A percentile compares a stretch with the other conserved stretches of the same genome.
Conservation (phyloP, 2,797 vertebrate species). For the Scarus forsteni region DNA sequence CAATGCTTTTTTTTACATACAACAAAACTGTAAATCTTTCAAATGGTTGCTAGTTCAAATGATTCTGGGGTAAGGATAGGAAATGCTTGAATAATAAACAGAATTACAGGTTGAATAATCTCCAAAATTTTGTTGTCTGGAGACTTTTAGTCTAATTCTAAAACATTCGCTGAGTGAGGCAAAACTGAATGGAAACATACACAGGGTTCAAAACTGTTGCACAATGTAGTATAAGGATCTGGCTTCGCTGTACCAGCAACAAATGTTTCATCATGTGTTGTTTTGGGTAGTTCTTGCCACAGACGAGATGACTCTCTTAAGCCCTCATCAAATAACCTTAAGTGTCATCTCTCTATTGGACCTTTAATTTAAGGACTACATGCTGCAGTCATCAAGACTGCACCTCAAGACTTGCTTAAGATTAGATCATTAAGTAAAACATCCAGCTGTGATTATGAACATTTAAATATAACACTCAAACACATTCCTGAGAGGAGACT, state of each 20-base stretch:
- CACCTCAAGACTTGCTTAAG: constrained; percentile 66
- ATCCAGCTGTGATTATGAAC: constrained; percentile 66
- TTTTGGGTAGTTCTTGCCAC: constrained; percentile 56
- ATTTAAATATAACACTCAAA: constrained; percentile 67
- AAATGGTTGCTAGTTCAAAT: constrained; percentile 6
- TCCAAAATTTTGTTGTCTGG: constrained; percentile 62
- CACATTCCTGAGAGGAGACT: constrained; percentile 52
- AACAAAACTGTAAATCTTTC: no score
- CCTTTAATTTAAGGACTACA: constrained; percentile 61
- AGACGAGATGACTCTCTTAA: constrained; percentile 27
- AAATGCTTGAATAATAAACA: constrained; percentile 53
- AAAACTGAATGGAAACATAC: constrained; percentile 64
- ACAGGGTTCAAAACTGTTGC: constrained; percentile 57
- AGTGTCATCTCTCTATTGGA: constrained; percentile 48
- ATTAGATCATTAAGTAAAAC: constrained; percentile 69
- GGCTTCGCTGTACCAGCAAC: constrained; percentile 54
- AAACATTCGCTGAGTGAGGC: constrained; percentile 32
- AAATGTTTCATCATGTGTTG: constrained; percentile 63
- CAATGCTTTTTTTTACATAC: no score
- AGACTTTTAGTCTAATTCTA: constrained; percentile 57
- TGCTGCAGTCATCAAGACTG: constrained; percentile 48
- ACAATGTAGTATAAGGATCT: constrained; percentile 57
- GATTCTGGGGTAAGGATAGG: constrained; percentile 10
- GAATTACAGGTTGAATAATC: constrained; percentile 40
- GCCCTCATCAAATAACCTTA: constrained; percentile 48